A percentile compares a stretch with the other conserved stretches of the same genome.
phyloP scores from a whole-genome alignment of 2,797 vertebrate species.

The Mycteria americana region DNA sequence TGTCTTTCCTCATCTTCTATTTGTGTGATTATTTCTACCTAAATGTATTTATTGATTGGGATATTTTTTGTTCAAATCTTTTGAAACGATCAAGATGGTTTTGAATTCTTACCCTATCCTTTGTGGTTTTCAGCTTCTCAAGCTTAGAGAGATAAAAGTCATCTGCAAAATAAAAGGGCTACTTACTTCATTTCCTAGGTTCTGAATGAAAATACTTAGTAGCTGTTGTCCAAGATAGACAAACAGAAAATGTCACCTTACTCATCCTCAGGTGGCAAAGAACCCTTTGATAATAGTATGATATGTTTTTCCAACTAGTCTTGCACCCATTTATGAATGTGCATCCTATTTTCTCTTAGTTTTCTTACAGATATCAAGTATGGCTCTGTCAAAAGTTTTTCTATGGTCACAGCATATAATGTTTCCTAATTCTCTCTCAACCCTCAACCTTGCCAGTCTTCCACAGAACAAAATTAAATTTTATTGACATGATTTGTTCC shows the following conservation, averaged over 20 bases:
- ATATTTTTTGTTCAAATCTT: not conserved
- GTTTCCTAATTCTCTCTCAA: not conserved
- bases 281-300: not conserved
- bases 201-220: not conserved
- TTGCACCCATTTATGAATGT: not conserved
- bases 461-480: not conserved
- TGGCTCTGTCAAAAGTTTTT: not conserved
- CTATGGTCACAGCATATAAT: rapidly evolving
- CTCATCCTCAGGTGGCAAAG: not conserved
- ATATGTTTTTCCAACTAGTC: not conserved
- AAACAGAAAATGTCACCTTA: not conserved
- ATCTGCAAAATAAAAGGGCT: not conserved
- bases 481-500: not conserved
- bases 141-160: not conserved
- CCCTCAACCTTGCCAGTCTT: not conserved
- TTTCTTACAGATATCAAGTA: not conserved
- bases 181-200: not conserved
- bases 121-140: not conserved
- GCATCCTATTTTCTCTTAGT: not conserved
- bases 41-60: not conserved
- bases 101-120: not conserved
- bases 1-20: not conserved
- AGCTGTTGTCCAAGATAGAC: not conserved
- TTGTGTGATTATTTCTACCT: not conserved
- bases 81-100: not conserved